Base-by-base conservation (phyloP, 2,888 invertebrate species). In the Agonum fuliginosum region DNA sequence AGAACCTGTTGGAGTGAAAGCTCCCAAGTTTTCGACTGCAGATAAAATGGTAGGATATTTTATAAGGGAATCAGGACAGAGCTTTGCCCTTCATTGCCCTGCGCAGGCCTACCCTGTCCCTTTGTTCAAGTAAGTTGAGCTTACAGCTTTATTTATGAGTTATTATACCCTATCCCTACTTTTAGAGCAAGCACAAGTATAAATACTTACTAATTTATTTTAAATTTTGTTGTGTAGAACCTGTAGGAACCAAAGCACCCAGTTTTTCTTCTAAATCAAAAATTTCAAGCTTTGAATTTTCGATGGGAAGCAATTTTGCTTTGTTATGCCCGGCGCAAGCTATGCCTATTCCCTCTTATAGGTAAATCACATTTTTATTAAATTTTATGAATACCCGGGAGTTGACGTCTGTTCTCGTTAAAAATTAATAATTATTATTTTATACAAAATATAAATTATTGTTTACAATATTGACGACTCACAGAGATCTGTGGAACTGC, bases 1-100 rank as follows among this genome's bases (percentile, higher is more conserved):
- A 91, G 91, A 91, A 88, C 91, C 91, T 43, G 91, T 93, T 83
- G 92, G 93, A 85, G 91, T 91, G 82, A 93, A 92, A 86, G 90
- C 91, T 81, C 93, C 93, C 78, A 91, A 91, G 81, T 91, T 93
- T 86, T 92, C 92, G 78, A 91, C 90, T 81, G 90, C 91, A 82
- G 93, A 92, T 83, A 89, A 91, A 80, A 91, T 92, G 85, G 91
- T 91, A 85, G 90, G 91, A 81, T 91, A 91, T 86, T 93, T 92
- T 86, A 91, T 91, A 84, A 90, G 93, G 85, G 88, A 87, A 83
- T 88, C 88, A 79, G 89, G 89, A 81, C 90, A 90, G 84, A 90
- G 90, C 84, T 88, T 94, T 85, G 92, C 91, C 65, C 86, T 93
- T 81, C 89, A 93, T 84, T 94, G 94, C 86, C 93, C 93, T 86